A percentile compares a stretch with the other conserved stretches of the same genome.
Conservation (phyloP, 2,797 vertebrate genomes). For the Poeciliopsis paucimaculata region DNA sequence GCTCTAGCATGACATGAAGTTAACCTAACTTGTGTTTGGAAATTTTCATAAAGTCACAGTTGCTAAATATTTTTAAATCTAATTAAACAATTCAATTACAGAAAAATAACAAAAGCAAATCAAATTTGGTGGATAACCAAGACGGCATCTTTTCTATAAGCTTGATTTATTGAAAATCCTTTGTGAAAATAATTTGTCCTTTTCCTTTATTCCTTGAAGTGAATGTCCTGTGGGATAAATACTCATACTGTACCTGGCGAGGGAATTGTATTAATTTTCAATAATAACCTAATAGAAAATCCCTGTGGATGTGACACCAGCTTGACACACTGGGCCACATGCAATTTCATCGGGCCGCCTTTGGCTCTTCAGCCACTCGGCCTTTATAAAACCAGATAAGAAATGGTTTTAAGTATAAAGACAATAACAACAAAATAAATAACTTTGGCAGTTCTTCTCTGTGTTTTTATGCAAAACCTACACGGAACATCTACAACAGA, state of each 20-base stretch:
- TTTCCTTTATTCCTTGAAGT: slow-evolving; percentile 12
- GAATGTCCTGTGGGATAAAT: slow-evolving; percentile 32
- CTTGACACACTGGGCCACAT: slow-evolving; percentile 9
- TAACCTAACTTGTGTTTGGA: not conserved
- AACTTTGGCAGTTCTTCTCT: not conserved
- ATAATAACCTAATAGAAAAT: slow-evolving; percentile 34
- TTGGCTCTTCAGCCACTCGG: not conserved
- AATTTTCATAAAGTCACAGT: not conserved
- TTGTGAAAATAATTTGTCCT: not conserved
- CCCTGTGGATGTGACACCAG: slow-evolving; percentile 38
- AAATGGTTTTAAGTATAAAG: not conserved
- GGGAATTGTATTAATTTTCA: slow-evolving; percentile 44
- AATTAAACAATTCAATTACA: not conserved
- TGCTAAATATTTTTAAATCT: not conserved
- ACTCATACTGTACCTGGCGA: slow-evolving; percentile 30
- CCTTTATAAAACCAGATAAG: not conserved
- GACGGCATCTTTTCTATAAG: not conserved
- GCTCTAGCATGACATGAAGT: not conserved
- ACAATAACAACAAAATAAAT: not conserved
- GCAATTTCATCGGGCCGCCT: too few relatives aligned
- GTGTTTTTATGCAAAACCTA: not conserved
- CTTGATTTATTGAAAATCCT: not conserved
- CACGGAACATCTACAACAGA: not conserved
- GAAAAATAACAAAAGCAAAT: not conserved
- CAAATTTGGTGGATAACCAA: not conserved